Evolutionary conservation across 2,888 invertebrate species (phyloP), one percentile per base, ranked within the genome.

Genomic region (Caenorhabditis imperialis): DNA sequence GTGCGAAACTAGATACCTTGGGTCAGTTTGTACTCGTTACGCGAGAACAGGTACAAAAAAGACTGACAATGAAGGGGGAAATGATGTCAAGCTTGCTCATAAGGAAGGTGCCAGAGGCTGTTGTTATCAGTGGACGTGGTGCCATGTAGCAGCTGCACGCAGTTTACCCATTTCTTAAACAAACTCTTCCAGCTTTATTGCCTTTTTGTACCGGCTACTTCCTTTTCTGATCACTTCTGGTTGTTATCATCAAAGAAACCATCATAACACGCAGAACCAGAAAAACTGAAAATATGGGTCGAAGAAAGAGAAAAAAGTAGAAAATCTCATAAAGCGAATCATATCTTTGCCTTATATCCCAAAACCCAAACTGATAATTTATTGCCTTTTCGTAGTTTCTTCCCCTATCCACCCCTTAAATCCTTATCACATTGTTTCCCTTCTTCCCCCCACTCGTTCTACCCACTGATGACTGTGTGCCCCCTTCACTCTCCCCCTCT

Each of bases 31-130:
- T 30, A 10, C 30, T 30, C 30, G 6, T 10, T 7, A 7, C 10
- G 7, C 30, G 7, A 30, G 10, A 30, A 30, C n/a, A n/a, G 10
- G 10, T 30, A 30, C 30, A 6, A 30, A 30, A 30, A 30, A 30
- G 30, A 7, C 30, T 6, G 7, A 30, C 27, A 6, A 18, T 7
- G 3, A 14, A 20, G 12, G n/a, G n/a, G n/a, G n/a, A n/a, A n/a
- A n/a, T 65, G 55, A 55, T 65, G 65, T 55, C 65, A 50, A 25
- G 10, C 50, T 67, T 67, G 57, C 67, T 67, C 67, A 67, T 57
- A 12, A 67, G 22, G 42, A 16, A 25, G 45, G 45, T 14, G 25
- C 37, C 1, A n/a, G n/a, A 3, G 30, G 10, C 7, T 10, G 10
- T 6, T 57, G 57, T 58, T 67, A 67, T 67, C 67, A 67, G 67